Percentiles rank a stretch among this genome's conserved stretches.
Evolutionary conservation across 2,113 vertebrate species (phyloP).

Genomic region (Xenus cinereus): DNA sequence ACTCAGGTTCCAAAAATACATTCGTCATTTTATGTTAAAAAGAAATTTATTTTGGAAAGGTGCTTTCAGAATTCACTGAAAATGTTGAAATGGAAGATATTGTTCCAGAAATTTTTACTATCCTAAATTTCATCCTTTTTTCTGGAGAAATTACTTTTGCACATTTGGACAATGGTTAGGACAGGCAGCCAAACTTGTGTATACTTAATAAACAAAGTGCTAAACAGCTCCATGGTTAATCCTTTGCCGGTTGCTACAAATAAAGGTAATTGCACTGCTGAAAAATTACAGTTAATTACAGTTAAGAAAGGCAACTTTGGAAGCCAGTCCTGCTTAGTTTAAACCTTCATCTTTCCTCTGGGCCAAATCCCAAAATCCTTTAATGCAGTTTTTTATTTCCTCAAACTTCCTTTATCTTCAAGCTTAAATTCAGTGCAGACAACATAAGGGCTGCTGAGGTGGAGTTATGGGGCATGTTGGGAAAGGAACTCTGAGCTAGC

Average conservation of each 20-base stretch:
- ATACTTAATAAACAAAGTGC: neutral
- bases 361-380: neutral
- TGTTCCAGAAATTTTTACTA: neutral
- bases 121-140: neutral
- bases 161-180: neutral
- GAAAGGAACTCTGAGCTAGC: slow-evolving; percentile 37
- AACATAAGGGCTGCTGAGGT: slow-evolving; percentile 1
- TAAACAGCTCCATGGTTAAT: neutral
- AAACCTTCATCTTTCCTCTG: slow-evolving; percentile 2
- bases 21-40: neutral
- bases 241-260: neutral
- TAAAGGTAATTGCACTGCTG: neutral
- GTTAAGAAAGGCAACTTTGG: neutral
- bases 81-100: neutral
- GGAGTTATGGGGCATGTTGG: neutral
- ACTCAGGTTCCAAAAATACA: neutral
- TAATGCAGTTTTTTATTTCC: neutral
- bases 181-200: neutral
- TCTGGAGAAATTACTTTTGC: neutral
- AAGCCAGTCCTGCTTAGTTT: neutral
- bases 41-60: neutral
- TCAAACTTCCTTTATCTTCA: slow-evolving; percentile 14
- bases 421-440: neutral
- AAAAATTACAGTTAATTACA: neutral
- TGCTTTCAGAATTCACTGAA: neutral